Base-by-base conservation (phyloP, 2,888 invertebrate genomes). In the Agonopterix subpropinquella region DNA sequence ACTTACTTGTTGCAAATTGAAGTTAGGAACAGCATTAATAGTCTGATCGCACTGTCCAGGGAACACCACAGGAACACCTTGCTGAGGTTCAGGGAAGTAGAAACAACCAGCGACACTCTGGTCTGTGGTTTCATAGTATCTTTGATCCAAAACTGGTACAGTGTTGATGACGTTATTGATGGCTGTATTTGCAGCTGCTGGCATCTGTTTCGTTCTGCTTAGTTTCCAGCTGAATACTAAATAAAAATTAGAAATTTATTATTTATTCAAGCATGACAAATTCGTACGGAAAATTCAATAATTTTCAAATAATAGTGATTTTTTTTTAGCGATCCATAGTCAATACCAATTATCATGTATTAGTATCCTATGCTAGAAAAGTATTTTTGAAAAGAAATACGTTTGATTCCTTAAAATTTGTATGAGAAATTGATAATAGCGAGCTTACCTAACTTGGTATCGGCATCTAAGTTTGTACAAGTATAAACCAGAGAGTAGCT, bases 401-500 rank as follows among this genome's bases (percentile, higher is more conserved):
- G 5, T 28, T 28, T 28, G 28, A 28, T 28, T 28, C 1, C 5
- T 28, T 5, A 28, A 28, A 5, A 4, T 5, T 37, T 37, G n/a
- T 37, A 2, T 2, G 39, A 37, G 39, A 37, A n/a, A 9, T n/a
- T 11, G n/a, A 28, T 42, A 1, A 18, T 18, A 18, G 18, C 4
- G 9, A 15, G 11, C 56, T 60, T 65, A 85, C 85, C 77, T 69
- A 65, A 63, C 56, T 70, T 68, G 37, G 58, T 55, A 11, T 80
- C 63, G 2, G 49, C 52, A 39, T 56, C 49, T 9, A 73, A 47
- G 49, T 91, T 87, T 1, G 36, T 42, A 61, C 93, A 93, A 28
- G 90, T 90, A 83, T 92, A 93, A 3, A 92, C 90, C 0, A 93
- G 87, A 0, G 92, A 77, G 57, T 90, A 93, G 36, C 77, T 78